These are phyloP conservation scores for Pimpla rufipes DNA, from an alignment of 2,888 invertebrate genomes.

Conservation along the genomic window DNA sequence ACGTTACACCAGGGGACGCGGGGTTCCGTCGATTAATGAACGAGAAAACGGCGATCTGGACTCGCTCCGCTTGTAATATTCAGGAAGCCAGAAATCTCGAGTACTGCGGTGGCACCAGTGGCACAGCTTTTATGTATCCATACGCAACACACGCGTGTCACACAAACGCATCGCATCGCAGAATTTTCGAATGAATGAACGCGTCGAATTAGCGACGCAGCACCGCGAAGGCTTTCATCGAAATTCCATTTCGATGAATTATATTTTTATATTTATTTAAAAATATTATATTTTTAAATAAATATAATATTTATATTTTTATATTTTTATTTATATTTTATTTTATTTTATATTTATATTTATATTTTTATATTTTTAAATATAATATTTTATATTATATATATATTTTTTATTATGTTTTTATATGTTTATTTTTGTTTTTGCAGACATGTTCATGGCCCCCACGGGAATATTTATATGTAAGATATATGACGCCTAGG, in stretches of 20 bases:
- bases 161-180: conserved; percentile 11
- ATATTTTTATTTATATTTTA: background rate
- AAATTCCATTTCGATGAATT: background rate
- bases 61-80: conserved; percentile 29
- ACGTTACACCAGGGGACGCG: conserved; percentile 65
- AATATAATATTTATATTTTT: too few relatives aligned
- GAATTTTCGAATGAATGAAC: conserved; percentile 12
- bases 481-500: too few relatives aligned
- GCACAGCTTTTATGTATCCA: background rate
- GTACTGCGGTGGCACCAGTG: too few relatives aligned
- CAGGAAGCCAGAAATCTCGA: conserved; percentile 55
- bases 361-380: background rate
- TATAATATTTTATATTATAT: too few relatives aligned
- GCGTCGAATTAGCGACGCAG: conserved; percentile 6
- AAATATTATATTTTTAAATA: background rate
- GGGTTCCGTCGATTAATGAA: conserved; percentile 70
- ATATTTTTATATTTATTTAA: too few relatives aligned
- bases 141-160: background rate
- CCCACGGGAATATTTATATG: too few relatives aligned
- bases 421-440: background rate
- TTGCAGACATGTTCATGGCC: background rate
- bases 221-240: conserved; percentile 17
- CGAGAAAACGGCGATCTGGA: conserved; percentile 66
- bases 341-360: background rate
- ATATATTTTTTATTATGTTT: too few relatives aligned